Conservation (phyloP, 2,888 invertebrate genomes). For the Petrolisthes manimaculis region DNA sequence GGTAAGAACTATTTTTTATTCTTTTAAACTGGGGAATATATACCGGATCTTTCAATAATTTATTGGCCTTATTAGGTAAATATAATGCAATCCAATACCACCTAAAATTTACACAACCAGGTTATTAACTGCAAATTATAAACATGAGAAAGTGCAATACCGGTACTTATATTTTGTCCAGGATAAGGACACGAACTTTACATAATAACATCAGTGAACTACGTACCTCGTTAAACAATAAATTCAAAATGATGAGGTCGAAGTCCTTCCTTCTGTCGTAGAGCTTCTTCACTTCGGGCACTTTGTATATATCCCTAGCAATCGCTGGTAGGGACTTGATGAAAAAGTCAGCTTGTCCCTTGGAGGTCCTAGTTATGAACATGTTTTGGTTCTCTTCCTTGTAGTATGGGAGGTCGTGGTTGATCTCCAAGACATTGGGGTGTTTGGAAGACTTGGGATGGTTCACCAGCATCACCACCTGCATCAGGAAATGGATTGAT, state of each 20-base stretch:
- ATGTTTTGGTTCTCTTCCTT: constrained; percentile 29
- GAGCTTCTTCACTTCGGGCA: constrained; percentile 39
- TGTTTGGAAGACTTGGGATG: constrained; percentile 24
- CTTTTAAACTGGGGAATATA: too few species aligned
- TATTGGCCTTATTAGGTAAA: too few species aligned
- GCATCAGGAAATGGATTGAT: neutral
- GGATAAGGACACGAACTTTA: too few species aligned
- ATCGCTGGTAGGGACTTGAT: neutral
- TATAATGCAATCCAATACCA: too few species aligned
- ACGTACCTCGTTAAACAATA: constrained; percentile 50
- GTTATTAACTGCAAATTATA: too few species aligned
- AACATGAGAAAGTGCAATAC: too few species aligned
- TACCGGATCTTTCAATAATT: too few species aligned
- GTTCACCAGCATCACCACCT: constrained; percentile 49
- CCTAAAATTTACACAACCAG: too few species aligned
- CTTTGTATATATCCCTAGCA: constrained; percentile 51
- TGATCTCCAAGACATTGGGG: constrained; percentile 47
- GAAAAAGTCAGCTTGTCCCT: neutral
- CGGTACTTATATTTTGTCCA: too few species aligned
- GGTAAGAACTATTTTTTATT: too few species aligned
- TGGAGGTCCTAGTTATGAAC: constrained; percentile 30
- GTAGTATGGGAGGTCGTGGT: constrained; percentile 42
- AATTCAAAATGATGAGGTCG: constrained; percentile 50
- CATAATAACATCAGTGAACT: too few species aligned
- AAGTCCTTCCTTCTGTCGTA: constrained; percentile 53